Evolutionary conservation across 2,888 invertebrate species (phyloP).

Genomic region (Tromatobia lineatoria): DNA sequence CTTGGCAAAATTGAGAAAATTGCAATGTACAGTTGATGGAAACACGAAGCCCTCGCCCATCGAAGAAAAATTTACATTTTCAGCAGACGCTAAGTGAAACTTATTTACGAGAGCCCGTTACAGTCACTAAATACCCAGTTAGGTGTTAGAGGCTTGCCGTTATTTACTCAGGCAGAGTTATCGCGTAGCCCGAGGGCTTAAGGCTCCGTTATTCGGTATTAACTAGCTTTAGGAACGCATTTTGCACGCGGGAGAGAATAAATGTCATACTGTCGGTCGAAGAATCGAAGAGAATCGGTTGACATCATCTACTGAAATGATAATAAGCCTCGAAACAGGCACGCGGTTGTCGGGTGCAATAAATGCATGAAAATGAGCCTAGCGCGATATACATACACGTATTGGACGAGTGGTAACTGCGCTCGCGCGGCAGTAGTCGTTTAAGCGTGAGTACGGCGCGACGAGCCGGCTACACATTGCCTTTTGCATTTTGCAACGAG

Average conservation of each 20-base stretch:
- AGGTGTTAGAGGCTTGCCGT: slow-evolving; percentile 35
- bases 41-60: not conserved
- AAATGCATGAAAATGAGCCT: slow-evolving; percentile 18
- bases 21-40: not conserved
- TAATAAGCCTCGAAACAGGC: slow-evolving; percentile 38
- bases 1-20: not conserved
- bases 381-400: not conserved
- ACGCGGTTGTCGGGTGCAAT: slow-evolving; percentile 28
- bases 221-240: not conserved
- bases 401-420: slow-evolving; percentile 5
- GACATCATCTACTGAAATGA: slow-evolving; percentile 59
- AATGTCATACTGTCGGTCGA: slow-evolving; percentile 28
- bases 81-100: not conserved
- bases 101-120: slow-evolving; percentile 25
- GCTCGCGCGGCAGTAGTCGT: slow-evolving; percentile 24
- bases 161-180: slow-evolving; percentile 29
- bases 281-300: slow-evolving; percentile 54
- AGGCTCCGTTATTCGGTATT: slow-evolving; percentile 33
- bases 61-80: not conserved
- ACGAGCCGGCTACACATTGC: slow-evolving; percentile 11
- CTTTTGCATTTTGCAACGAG: slow-evolving; percentile 52
- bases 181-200: not conserved
- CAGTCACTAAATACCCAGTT: slow-evolving; percentile 18
- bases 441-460: slow-evolving; percentile 1
- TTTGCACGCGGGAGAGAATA: not conserved